These are phyloP conservation scores for Wasmannia auropunctata DNA, from an alignment of 1,140 invertebrate species.

Conservation along the genomic window DNA sequence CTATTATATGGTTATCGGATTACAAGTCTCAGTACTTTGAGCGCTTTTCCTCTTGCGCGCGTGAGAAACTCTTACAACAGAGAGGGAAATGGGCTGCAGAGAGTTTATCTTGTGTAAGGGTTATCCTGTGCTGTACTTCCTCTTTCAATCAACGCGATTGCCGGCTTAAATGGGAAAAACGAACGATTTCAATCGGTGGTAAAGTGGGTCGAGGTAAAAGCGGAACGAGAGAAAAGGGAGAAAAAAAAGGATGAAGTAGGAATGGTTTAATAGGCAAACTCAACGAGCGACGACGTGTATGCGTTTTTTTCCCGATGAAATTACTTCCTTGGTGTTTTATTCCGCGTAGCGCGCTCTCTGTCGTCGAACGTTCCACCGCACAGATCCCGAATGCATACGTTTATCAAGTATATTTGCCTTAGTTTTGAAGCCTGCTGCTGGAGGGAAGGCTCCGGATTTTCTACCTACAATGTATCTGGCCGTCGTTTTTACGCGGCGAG, in stretches of 20 bases:
- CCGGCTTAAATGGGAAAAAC: constrained; percentile 39
- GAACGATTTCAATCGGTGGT: constrained; percentile 22
- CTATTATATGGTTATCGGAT: background rate
- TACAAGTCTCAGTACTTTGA: background rate
- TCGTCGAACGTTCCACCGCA: background rate
- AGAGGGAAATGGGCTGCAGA: background rate
- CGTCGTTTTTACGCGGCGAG: background rate
- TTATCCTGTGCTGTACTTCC: constrained; percentile 24
- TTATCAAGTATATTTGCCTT: constrained; percentile 1
- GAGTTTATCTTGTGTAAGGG: background rate
- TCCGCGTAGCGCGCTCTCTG: background rate
- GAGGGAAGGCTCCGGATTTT: background rate
- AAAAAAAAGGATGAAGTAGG: constrained; percentile 26
- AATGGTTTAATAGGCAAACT: constrained; percentile 49
- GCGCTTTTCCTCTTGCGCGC: background rate
- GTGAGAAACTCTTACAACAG: background rate
- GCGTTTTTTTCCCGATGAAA: constrained; percentile 47
- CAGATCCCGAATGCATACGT: background rate
- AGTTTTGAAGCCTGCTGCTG: background rate
- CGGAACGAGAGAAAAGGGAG: background rate
- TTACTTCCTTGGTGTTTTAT: constrained; percentile 39
- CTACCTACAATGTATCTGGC: background rate
- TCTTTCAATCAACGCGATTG: constrained; percentile 32
- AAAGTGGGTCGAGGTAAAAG: constrained; percentile 55
- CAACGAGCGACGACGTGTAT: constrained; percentile 30